Evolutionary conservation across 2,113 vertebrate species (phyloP).

Genomic region (Halichoerus grypus): DNA sequence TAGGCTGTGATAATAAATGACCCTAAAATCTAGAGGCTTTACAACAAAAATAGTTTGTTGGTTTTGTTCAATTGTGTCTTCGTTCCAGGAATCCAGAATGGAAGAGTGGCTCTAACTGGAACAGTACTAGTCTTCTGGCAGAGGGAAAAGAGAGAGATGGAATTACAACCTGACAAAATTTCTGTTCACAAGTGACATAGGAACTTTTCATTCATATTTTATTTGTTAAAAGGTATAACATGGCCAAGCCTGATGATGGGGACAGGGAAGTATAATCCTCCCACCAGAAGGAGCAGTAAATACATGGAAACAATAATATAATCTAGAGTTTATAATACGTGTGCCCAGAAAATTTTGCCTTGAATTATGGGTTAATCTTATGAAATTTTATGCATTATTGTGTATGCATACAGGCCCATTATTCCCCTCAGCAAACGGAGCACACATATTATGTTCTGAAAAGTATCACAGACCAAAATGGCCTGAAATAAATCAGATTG

Average conservation of each 20-base stretch:
- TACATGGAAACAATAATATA: neutral
- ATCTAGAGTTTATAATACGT: neutral
- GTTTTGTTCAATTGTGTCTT: neutral
- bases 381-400: neutral
- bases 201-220: constrained; percentile 21
- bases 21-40: neutral
- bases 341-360: constrained; percentile 2
- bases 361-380: neutral
- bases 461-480: neutral
- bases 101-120: neutral
- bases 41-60: neutral
- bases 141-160: neutral
- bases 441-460: neutral
- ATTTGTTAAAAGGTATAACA: constrained; percentile 24
- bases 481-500: neutral
- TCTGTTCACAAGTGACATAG: neutral
- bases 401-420: neutral
- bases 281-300: neutral
- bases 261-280: neutral
- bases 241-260: neutral
- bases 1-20: neutral
- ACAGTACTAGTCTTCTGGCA: neutral
- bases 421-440: neutral
- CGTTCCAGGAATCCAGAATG: neutral
- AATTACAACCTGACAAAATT: neutral